These are phyloP conservation scores for Sinohyriopsis cumingii DNA, from an alignment of 2,888 invertebrate species.

Conservation along the genomic window DNA sequence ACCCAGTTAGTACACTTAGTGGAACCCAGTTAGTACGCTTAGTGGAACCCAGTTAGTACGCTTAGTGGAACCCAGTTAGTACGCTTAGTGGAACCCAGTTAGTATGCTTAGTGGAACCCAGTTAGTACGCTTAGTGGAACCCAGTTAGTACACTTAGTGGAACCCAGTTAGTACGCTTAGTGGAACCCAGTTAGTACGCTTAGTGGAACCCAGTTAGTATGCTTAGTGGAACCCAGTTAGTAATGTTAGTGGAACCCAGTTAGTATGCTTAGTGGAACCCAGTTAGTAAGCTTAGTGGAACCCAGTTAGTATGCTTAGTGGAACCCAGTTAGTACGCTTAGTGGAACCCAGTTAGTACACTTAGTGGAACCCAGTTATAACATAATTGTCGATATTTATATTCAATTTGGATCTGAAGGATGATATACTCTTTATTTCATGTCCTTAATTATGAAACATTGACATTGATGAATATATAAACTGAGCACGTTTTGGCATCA, in stretches of 20 bases:
- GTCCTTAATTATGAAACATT: too few species aligned
- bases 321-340: not conserved
- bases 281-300: too few species aligned
- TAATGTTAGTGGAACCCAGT: too few species aligned
- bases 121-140: not conserved
- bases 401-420: not conserved
- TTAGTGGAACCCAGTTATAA: not conserved
- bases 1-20: not conserved
- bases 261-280: not conserved
- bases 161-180: not conserved
- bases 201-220: not conserved
- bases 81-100: not conserved
- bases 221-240: not conserved
- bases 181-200: not conserved
- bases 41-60: not conserved
- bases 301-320: not conserved
- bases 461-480: too few species aligned
- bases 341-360: not conserved
- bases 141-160: too few species aligned
- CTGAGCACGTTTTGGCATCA: too few species aligned
- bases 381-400: not conserved
- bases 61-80: not conserved
- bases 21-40: not conserved
- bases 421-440: too few species aligned
- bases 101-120: too few species aligned